phyloP scores from a whole-genome alignment of 2,797 vertebrate species.

The Lithobates pipiens region DNA sequence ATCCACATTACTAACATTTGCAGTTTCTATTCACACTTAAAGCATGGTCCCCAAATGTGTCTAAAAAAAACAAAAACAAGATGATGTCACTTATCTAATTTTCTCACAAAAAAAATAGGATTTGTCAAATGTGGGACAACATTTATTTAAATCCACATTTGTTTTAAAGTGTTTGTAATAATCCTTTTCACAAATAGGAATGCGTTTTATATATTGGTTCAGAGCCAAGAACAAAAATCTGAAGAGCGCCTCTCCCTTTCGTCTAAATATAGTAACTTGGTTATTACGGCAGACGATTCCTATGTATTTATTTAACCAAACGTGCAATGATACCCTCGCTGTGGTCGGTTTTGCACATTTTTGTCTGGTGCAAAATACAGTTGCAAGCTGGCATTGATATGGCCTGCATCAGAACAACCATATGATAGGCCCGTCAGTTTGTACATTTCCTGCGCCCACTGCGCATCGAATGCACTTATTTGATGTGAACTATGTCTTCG shows the following conservation, averaged over 20 bases:
- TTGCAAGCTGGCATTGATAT: not conserved
- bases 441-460: not conserved
- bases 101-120: not conserved
- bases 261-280: conserved; percentile 14
- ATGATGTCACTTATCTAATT: not conserved
- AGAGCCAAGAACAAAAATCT: conserved; percentile 20
- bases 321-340: conserved; percentile 6
- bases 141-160: conserved; percentile 11
- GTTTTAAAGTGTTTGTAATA: conserved; percentile 21
- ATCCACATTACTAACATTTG: not conserved
- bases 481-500: conserved; percentile 12
- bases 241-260: conserved; percentile 13
- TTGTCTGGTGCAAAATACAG: conserved; percentile 5
- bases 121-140: conserved; percentile 14
- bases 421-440: not conserved
- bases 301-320: conserved; percentile 11
- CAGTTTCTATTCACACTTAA: conserved; percentile 74
- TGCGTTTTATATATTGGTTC: conserved; percentile 1
- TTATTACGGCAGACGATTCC: conserved; percentile 28
- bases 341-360: conserved; percentile 22
- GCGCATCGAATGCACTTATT: conserved; percentile 31
- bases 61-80: conserved; percentile 69
- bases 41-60: conserved; percentile 80
- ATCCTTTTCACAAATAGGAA: conserved; percentile 7
- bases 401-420: not conserved